Conservation (phyloP, 2,113 vertebrate genomes). For the Petrocephalus zakoni region DNA sequence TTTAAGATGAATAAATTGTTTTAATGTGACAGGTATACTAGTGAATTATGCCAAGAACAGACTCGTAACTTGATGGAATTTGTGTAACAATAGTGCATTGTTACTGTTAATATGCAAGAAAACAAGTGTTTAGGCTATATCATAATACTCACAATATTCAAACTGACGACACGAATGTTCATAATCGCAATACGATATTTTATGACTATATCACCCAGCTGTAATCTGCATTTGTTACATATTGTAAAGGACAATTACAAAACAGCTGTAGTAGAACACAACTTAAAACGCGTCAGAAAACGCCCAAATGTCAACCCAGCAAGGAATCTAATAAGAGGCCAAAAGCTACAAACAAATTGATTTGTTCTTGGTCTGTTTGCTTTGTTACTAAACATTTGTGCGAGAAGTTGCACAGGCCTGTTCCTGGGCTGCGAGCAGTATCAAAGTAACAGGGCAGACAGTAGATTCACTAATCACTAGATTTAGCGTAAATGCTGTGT, state of each 20-base stretch:
- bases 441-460: not conserved
- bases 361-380: not conserved
- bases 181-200: not conserved
- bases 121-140: not conserved
- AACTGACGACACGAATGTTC: not conserved
- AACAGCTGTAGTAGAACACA: not conserved
- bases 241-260: not conserved
- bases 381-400: not conserved
- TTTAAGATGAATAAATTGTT: not conserved
- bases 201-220: not conserved
- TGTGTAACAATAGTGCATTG: not conserved
- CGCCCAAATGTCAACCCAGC: not conserved
- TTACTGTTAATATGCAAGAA: not conserved
- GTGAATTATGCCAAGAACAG: not conserved
- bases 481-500: not conserved
- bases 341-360: not conserved
- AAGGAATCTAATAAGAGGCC: not conserved
- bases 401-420: not conserved
- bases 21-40: not conserved
- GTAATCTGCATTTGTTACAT: not conserved
- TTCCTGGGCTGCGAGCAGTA: not conserved
- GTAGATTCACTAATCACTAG: not conserved
- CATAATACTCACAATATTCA: not conserved
- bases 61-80: not conserved
- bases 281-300: not conserved